Conservation (phyloP, 2,888 invertebrate species). For the Lacanobia wlatinum region DNA sequence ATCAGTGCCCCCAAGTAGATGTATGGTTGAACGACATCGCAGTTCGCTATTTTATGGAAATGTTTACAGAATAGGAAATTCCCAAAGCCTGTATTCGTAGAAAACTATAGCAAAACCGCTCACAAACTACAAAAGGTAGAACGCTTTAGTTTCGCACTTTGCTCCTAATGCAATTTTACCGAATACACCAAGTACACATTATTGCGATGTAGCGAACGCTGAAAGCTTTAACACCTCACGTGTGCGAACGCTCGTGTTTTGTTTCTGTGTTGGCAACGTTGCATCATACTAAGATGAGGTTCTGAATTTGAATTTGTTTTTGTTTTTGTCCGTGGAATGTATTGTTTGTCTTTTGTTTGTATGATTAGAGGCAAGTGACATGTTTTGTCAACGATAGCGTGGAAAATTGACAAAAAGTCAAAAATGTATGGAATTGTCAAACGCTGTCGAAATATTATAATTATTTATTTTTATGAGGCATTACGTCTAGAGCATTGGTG, state of each 20-base stretch:
- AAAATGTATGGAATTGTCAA: no score
- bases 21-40: no score
- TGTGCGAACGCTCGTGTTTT: constrained; percentile 36
- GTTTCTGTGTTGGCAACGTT: constrained; percentile 21
- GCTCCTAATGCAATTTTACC: constrained; percentile 13
- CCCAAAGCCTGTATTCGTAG: no score
- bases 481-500: no score
- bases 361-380: neutral
- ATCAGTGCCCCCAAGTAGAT: no score
- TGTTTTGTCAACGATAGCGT: no score
- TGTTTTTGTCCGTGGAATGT: neutral
- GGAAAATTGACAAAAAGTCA: no score
- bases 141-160: constrained; percentile 20
- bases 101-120: neutral
- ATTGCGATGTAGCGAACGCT: constrained; percentile 33
- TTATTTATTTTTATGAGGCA: no score
- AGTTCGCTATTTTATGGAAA: no score
- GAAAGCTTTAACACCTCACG: constrained; percentile 50
- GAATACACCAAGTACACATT: constrained; percentile 6
- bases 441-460: no score
- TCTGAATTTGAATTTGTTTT: constrained; percentile 13
- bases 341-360: neutral
- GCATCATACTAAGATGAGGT: constrained; percentile 15
- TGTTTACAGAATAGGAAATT: no score
- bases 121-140: neutral